These are phyloP conservation scores for Numenius arquata DNA, from an alignment of 2,113 vertebrate genomes.

Conservation along the genomic window DNA sequence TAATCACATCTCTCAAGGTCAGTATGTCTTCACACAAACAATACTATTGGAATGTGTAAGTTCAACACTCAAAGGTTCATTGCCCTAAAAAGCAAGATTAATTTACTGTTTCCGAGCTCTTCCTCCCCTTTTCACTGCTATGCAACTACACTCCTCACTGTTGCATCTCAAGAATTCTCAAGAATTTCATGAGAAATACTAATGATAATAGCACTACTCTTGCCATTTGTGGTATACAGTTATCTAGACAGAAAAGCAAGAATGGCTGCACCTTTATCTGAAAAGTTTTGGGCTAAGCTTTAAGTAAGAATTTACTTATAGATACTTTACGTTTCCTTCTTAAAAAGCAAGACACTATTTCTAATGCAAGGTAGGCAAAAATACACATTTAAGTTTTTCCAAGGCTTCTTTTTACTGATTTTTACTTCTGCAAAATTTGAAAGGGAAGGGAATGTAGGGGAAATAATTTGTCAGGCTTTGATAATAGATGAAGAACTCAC, in stretches of 20 bases:
- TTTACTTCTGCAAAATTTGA: neutral
- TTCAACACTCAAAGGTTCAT: neutral
- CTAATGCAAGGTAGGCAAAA: neutral
- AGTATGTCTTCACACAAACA: neutral
- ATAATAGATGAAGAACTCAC: neutral
- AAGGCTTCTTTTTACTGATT: neutral
- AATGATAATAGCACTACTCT: neutral
- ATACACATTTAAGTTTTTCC: neutral
- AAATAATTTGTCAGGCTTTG: neutral
- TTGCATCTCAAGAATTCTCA: neutral
- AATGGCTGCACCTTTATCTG: neutral
- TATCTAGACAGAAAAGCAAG: neutral
- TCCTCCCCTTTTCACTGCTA: neutral
- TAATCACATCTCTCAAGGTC: neutral
- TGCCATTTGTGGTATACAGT: neutral
- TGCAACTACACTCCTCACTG: neutral
- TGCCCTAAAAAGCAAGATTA: neutral
- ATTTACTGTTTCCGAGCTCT: neutral
- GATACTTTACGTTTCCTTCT: neutral
- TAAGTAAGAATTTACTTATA: neutral
- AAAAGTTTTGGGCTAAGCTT: neutral
- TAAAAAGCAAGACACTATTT: neutral
- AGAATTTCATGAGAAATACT: neutral
- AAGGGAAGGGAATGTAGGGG: fast-evolving
- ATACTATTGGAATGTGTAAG: neutral